Evolutionary conservation across 2,797 vertebrate genomes (phyloP), one percentile per base, ranked within the genome.

Genomic region (Gallinago solitaria): DNA sequence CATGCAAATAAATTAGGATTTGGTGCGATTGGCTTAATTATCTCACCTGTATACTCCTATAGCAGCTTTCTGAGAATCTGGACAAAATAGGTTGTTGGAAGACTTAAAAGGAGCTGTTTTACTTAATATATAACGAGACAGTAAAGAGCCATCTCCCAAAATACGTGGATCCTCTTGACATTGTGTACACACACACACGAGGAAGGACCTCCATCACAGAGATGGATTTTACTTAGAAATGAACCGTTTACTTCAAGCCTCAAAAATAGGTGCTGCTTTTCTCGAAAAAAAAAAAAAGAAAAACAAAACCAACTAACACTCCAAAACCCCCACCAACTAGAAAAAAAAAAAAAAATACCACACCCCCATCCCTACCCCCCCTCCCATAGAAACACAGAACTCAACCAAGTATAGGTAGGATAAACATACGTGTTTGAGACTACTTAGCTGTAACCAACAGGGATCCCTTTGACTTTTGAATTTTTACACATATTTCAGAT

Each of bases 401-500:
- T 90, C 61, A 48, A 86, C 41, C 11, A 82, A 63, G 39, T 94
- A 50, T 60, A 83, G 61, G 54, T 21, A 65, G 71, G 73, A 86
- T 78, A 94, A 91, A 76, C 21, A 68, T 18, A 61, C 0, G 5
- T 78, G 37, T 93, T 91, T 76, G 73, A 91, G 82, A 75, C 73
- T 78, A 81, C 94, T 94, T 83, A 86, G 54, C 51, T 76, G 25
- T 76, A 93, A 79, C 74, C 93, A 90, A 89, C 74, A 86, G 85
- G 92, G 87, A 93, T 95, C 70, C 83, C 67, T 93, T 86, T 73
- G 90, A 95, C 87, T 96, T 97, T 78, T 54, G 87, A 95, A 92
- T 93, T 96, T 96, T 96, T 95, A 96, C 91, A 95, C 89, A 70
- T 81, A 91, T 96, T 94, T 96, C 87, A 95, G 90, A 78, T 71